These are phyloP conservation scores for Marmota flaviventris DNA, from an alignment of 2,113 vertebrate species.

Conservation along the genomic window DNA sequence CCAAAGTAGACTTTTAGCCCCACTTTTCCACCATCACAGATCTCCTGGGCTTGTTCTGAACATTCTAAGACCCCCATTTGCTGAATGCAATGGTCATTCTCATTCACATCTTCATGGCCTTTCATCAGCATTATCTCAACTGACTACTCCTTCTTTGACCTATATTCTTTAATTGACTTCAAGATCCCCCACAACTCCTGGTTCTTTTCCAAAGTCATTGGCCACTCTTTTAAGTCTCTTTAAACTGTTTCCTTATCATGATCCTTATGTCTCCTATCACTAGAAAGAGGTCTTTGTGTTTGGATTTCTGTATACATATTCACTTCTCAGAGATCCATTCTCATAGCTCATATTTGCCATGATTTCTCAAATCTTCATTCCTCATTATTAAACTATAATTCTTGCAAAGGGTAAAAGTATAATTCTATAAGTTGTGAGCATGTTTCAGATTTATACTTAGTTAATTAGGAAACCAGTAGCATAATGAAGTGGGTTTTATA, in stretches of 20 bases:
- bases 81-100: background rate
- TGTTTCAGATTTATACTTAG: background rate
- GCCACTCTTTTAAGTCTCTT: background rate
- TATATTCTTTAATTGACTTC: background rate
- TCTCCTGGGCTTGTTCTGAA: background rate
- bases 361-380: background rate
- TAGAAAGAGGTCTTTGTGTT: background rate
- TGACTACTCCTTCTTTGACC: background rate
- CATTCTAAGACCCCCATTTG: background rate
- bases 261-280: background rate
- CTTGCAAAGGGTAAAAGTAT: constrained; percentile 17
- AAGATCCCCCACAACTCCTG: background rate
- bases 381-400: background rate
- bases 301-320: background rate
- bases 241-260: background rate
- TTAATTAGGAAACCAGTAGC: background rate
- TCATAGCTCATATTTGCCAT: background rate
- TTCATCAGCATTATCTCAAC: background rate
- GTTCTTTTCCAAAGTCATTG: background rate
- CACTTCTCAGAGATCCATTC: background rate
- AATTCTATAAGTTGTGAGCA: background rate
- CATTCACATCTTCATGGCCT: background rate
- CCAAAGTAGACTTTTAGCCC: background rate
- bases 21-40: background rate
- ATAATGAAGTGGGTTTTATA: constrained; percentile 25